Conservation (phyloP, 2,113 vertebrate species). For the Percina caprodes region DNA sequence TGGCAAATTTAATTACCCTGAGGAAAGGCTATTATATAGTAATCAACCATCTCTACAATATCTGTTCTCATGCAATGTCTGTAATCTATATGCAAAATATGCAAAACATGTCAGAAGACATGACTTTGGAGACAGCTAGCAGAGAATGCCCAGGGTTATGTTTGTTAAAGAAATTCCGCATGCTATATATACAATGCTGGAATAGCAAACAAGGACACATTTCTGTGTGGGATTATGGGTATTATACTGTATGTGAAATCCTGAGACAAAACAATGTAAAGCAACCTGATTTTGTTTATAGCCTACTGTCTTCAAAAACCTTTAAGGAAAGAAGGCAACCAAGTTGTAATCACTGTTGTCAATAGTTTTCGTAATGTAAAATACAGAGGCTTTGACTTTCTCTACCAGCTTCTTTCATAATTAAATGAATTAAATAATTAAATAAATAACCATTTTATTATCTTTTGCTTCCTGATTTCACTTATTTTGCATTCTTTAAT, state of each 20-base stretch:
- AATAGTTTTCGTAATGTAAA: not conserved
- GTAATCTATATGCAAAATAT: constrained; percentile 28
- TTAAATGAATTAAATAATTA: too few species aligned
- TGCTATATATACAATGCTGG: not conserved
- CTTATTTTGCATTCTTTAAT: not conserved
- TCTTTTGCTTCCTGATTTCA: constrained; percentile 10
- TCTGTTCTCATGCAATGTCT: not conserved
- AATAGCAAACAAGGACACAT: not conserved
- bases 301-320: not conserved
- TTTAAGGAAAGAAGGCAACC: not conserved
- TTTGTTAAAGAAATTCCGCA: constrained; percentile 15
- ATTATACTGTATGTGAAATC: not conserved
- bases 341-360: not conserved
- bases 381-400: not conserved
- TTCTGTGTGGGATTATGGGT: not conserved
- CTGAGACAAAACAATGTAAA: not conserved
- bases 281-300: not conserved
- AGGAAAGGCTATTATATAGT: constrained; percentile 18
- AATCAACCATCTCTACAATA: constrained; percentile 35
- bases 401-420: too few species aligned
- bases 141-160: constrained; percentile 1
- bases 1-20: constrained; percentile 26
- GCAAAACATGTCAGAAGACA: constrained; percentile 25
- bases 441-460: too few species aligned
- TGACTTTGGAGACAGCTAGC: constrained; percentile 19